Conservation (phyloP, 2,113 vertebrate species). For the Gasterosteus aculeatus region DNA sequence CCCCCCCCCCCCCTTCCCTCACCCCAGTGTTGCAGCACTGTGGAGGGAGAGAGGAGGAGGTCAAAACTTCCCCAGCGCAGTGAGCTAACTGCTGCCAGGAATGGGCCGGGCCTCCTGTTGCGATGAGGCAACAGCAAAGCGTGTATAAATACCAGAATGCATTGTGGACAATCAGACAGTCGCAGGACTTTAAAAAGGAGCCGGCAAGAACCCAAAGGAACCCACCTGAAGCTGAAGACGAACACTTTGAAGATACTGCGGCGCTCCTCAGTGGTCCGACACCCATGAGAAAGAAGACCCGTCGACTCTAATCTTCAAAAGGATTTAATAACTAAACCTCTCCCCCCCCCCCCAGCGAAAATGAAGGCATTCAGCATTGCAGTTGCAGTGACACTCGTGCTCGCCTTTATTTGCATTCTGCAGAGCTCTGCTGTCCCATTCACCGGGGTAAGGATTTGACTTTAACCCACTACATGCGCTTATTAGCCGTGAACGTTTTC, state of each 20-base stretch:
- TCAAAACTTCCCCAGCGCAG: constrained; percentile 56
- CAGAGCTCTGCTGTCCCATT: constrained; percentile 70
- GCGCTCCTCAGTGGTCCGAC: constrained; percentile 42
- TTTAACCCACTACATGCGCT: constrained; percentile 42
- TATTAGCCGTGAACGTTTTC: constrained; percentile 58
- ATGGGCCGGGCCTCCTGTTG: constrained; percentile 47
- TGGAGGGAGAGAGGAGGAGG: constrained; percentile 41
- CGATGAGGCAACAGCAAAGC: constrained; percentile 64
- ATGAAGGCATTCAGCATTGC: constrained; percentile 80
- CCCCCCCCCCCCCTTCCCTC: background rate
- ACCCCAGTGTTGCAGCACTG: constrained; percentile 31
- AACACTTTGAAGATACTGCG: constrained; percentile 46
- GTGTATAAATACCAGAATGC: constrained; percentile 70
- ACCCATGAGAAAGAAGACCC: constrained; percentile 63
- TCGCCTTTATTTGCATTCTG: constrained; percentile 74
- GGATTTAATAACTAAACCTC: constrained; percentile 42
- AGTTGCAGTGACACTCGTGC: constrained; percentile 77
- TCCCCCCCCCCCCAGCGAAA: constrained; percentile 26
- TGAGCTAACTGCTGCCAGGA: constrained; percentile 75
- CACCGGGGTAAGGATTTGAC: constrained; percentile 68
- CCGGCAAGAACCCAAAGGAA: constrained; percentile 47
- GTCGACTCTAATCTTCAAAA: constrained; percentile 45
- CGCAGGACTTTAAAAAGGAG: constrained; percentile 17
- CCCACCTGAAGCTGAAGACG: constrained; percentile 41
- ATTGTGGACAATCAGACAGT: constrained; percentile 26